A percentile compares a stretch with the other conserved stretches of the same genome.
phyloP scores from a whole-genome alignment of 2,888 invertebrate genomes.

The Ophion ellenae region DNA sequence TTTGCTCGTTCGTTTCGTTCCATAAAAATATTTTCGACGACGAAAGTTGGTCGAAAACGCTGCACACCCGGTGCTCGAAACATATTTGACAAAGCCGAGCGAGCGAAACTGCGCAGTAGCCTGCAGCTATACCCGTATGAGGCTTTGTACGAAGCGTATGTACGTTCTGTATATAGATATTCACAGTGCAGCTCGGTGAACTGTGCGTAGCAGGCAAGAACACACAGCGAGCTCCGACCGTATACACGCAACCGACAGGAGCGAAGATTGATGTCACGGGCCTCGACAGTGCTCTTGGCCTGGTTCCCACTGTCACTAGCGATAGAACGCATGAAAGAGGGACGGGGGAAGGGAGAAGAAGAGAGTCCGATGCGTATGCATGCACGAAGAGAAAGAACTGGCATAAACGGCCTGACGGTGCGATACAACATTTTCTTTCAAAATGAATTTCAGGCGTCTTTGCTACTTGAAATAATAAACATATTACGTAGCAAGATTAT shows the following conservation, averaged over 20 bases:
- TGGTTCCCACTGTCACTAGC: constrained; percentile 75
- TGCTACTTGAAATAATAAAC: too few relatives aligned
- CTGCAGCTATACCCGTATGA: constrained; percentile 5
- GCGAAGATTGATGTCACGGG: constrained; percentile 79
- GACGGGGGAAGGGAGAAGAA: background rate
- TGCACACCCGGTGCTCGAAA: background rate
- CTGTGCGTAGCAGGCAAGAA: constrained; percentile 44
- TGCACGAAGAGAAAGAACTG: constrained; percentile 7
- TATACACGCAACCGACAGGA: constrained; percentile 68
- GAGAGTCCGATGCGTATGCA: constrained; percentile 25
- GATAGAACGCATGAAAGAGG: constrained; percentile 40
- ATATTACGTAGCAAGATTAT: too few relatives aligned
- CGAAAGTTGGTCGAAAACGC: constrained; percentile 1
- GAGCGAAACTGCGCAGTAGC: constrained; percentile 19
- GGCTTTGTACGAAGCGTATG: constrained; percentile 8
- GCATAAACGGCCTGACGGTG: background rate
- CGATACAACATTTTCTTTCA: background rate
- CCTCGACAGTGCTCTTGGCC: constrained; percentile 79
- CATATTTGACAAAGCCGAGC: constrained; percentile 24
- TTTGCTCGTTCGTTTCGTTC: background rate
- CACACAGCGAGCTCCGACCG: constrained; percentile 15
- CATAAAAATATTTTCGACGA: constrained; percentile 20
- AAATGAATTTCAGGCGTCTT: background rate
- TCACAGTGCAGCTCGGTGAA: constrained; percentile 27
- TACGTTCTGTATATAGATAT: constrained; percentile 23